Evolutionary conservation across 30 jellyfish, hydroid and myxozoan species (phyloP).

Genomic region (Nemopilema nomurai): DNA sequence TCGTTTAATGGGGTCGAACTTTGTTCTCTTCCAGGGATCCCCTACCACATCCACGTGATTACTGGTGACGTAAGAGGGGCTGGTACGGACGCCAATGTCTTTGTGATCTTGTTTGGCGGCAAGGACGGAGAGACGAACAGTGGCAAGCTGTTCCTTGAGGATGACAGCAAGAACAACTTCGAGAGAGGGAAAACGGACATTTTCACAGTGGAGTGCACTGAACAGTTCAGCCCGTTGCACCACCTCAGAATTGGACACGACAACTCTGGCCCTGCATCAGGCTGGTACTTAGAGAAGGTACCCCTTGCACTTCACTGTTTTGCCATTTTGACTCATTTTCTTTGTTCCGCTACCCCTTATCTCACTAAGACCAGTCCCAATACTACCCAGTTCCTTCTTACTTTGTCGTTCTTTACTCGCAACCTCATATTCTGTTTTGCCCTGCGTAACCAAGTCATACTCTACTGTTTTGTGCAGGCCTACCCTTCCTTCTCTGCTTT

Average conservation of each 20-base stretch:
- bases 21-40: constrained; percentile 88
- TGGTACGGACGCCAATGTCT: constrained; percentile 94
- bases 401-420: no score
- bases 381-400: not conserved
- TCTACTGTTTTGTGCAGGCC: no score
- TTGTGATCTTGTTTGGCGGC: constrained; percentile 86
- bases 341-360: not conserved
- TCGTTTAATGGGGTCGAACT: no score
- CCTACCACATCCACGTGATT: constrained; percentile 82
- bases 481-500: no score
- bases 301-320: not conserved
- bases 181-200: constrained; percentile 93
- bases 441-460: no score
- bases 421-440: no score
- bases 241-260: constrained; percentile 96
- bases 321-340: not conserved
- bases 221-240: constrained; percentile 90
- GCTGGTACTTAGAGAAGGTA: constrained; percentile 97
- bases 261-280: constrained; percentile 94
- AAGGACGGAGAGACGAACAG: constrained; percentile 92
- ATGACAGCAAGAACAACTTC: constrained; percentile 81
- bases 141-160: constrained; percentile 89
- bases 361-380: not conserved
- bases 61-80: constrained; percentile 98
- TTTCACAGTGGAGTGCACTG: constrained; percentile 91